Percentiles rank a stretch among this genome's conserved stretches.
Evolutionary conservation across 2,113 vertebrate species (phyloP).

Genomic region (Propithecus coquereli): DNA sequence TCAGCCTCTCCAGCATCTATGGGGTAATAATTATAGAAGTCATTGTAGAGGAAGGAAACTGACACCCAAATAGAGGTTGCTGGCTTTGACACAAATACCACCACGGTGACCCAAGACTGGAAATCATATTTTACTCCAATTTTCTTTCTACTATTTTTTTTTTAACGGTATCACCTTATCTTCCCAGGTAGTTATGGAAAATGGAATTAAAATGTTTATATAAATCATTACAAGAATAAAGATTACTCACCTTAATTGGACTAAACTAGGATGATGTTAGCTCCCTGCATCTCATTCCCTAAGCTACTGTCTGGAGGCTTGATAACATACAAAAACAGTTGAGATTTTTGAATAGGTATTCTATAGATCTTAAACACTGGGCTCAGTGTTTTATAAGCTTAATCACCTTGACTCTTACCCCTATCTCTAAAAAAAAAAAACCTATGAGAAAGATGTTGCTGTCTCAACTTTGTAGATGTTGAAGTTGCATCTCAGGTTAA

Average conservation of each 20-base stretch:
- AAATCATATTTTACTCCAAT: not conserved
- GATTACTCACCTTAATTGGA: not conserved
- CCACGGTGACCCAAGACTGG: not conserved
- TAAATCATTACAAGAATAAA: not conserved
- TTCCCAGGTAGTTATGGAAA: not conserved
- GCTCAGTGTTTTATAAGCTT: not conserved
- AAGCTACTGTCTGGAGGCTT: not conserved
- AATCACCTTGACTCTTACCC: not conserved
- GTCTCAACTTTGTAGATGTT: not conserved
- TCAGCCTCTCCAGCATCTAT: not conserved
- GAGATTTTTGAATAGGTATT: not conserved
- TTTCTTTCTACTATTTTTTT: not conserved
- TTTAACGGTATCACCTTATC: not conserved
- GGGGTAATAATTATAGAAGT: rapidly evolving
- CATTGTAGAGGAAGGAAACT: rapidly evolving
- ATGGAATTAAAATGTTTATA: not conserved
- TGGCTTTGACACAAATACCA: not conserved
- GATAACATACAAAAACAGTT: not conserved
- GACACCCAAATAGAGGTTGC: rapidly evolving
- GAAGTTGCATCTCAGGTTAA: not conserved
- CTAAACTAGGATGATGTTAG: not conserved
- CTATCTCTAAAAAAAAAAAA: no score
- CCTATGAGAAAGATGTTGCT: not conserved
- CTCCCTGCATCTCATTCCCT: not conserved
- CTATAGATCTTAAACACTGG: not conserved